These are phyloP conservation scores for Arothron firmamentum DNA, from an alignment of 2,113 vertebrate species.

Conservation along the genomic window DNA sequence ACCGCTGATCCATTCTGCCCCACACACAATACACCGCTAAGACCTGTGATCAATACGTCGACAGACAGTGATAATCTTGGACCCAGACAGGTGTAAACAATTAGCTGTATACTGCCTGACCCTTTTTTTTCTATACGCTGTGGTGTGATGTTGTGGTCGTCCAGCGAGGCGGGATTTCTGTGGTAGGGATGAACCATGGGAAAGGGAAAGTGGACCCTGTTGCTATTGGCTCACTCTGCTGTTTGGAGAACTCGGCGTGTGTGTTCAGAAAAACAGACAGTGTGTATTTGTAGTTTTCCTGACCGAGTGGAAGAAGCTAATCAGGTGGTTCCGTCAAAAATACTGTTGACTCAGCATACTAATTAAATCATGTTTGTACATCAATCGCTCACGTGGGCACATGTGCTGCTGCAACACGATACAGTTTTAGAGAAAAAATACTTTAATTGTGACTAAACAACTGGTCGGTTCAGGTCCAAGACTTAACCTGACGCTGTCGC, in stretches of 20 bases:
- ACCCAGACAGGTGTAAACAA: slow-evolving; percentile 56
- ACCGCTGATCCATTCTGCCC: slow-evolving; percentile 52
- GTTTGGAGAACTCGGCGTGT: too few species aligned
- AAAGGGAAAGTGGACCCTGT: slow-evolving; percentile 12
- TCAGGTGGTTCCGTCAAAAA: slow-evolving; percentile 21
- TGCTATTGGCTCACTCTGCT: too few species aligned
- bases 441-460: too few species aligned
- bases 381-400: too few species aligned
- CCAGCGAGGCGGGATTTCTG: background rate
- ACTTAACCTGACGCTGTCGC: too few species aligned
- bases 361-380: too few species aligned
- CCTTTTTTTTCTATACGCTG: background rate
- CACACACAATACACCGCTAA: slow-evolving; percentile 53
- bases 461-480: too few species aligned
- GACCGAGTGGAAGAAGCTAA: slow-evolving; percentile 3
- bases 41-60: slow-evolving; percentile 41
- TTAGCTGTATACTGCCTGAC: background rate
- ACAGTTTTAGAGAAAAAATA: too few species aligned
- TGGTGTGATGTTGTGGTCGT: background rate
- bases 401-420: too few species aligned
- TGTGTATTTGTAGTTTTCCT: slow-evolving; percentile 32
- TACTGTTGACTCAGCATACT: slow-evolving; percentile 14
- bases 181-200: slow-evolving; percentile 9
- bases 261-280: too few species aligned
- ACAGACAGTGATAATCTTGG: slow-evolving; percentile 48